A percentile compares a stretch with the other conserved stretches of the same genome.
Evolutionary conservation across 2,888 invertebrate species (phyloP).

Genomic region (Dascillus cervinus): DNA sequence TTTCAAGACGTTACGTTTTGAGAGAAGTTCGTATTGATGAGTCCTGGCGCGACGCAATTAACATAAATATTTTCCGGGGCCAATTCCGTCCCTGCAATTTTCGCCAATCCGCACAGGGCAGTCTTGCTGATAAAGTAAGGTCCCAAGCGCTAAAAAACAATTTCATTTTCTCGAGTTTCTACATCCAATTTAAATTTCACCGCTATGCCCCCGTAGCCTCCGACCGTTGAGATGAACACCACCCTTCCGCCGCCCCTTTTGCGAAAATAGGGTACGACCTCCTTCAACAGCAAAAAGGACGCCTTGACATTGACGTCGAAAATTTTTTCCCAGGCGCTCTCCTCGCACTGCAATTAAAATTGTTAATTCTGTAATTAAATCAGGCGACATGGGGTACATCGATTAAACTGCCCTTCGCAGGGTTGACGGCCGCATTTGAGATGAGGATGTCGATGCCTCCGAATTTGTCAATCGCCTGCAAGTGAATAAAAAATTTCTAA

Average conservation of each 20-base stretch:
- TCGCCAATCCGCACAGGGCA: constrained; percentile 78
- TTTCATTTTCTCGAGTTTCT: too few relatives aligned
- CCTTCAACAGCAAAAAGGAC: constrained; percentile 79
- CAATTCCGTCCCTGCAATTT: constrained; percentile 70
- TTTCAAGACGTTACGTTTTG: constrained; percentile 68
- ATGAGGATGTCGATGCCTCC: constrained; percentile 89
- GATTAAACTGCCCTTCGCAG: too few relatives aligned
- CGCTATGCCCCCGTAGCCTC: constrained; percentile 66
- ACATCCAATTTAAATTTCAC: too few relatives aligned
- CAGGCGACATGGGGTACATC: too few relatives aligned
- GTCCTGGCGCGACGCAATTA: constrained; percentile 87
- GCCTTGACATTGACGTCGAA: constrained; percentile 92
- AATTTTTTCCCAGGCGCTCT: constrained; percentile 88
- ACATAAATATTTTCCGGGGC: constrained; percentile 80
- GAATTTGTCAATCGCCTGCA: constrained; percentile 65
- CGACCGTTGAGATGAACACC: constrained; percentile 82
- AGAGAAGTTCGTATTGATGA: constrained; percentile 88
- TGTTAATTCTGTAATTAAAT: constrained; percentile 65
- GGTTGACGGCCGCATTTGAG: constrained; percentile 94
- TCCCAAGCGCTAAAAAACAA: too few relatives aligned
- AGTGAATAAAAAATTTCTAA: too few relatives aligned
- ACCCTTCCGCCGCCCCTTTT: constrained; percentile 75
- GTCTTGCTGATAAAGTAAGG: constrained; percentile 92
- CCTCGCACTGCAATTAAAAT: constrained; percentile 54
- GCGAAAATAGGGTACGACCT: constrained; percentile 73